Conservation (phyloP, 2,888 invertebrate species). For the Pristionchus exspectatus region DNA sequence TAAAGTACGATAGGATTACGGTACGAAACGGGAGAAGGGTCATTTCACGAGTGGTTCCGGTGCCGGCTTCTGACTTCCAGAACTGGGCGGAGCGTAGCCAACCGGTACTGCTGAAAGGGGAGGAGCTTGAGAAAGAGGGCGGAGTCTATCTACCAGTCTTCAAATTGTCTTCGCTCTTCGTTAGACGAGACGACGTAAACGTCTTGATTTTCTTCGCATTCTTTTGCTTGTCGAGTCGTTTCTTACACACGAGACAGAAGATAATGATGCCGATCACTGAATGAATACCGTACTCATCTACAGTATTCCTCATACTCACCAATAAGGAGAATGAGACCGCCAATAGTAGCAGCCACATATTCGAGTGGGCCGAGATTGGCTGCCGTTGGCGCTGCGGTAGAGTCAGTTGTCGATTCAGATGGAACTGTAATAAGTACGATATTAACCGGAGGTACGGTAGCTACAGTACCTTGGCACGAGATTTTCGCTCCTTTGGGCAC, state of each 20-base stretch:
- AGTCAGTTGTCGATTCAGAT: neutral
- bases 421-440: neutral
- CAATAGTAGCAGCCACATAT: neutral
- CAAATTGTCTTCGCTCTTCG: neutral
- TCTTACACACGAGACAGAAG: neutral
- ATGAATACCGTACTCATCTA: neutral
- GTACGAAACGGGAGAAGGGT: neutral
- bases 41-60: neutral
- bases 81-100: neutral
- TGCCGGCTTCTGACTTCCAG: neutral
- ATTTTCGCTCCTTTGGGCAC: neutral
- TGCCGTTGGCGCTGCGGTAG: neutral
- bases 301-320: neutral
- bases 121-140: neutral
- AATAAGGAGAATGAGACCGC: neutral
- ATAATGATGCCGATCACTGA: neutral
- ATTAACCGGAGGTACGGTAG: neutral
- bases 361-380: neutral
- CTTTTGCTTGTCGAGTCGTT: neutral
- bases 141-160: neutral
- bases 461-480: neutral
- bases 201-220: neutral
- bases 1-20: neutral
- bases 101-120: conserved; percentile 7
- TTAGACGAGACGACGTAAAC: neutral